Evolutionary conservation across 2,888 invertebrate genomes (phyloP).

Genomic region (Drosophila neonasuta): DNA sequence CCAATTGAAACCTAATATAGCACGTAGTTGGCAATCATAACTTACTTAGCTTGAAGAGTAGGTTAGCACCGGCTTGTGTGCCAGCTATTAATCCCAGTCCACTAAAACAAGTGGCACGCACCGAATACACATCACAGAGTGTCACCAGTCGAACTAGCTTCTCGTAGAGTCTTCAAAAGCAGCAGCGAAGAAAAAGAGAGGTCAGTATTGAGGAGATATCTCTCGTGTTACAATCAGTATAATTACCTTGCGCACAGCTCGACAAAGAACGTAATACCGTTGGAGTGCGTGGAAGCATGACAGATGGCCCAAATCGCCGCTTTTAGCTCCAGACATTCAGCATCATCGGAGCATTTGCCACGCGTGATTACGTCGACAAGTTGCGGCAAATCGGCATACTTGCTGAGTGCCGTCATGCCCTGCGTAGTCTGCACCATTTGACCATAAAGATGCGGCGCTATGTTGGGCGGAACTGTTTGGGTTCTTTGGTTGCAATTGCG

Average conservation of each 20-base stretch:
- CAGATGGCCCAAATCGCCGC: conserved; percentile 95
- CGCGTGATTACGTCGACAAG: conserved; percentile 78
- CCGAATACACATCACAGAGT: conserved; percentile 91
- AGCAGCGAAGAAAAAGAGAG: background rate
- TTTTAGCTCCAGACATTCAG: conserved; percentile 90
- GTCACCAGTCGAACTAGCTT: conserved; percentile 87
- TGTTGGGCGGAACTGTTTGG: conserved; percentile 83
- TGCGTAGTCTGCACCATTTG: conserved; percentile 89
- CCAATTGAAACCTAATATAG: no score
- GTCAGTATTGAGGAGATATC: background rate
- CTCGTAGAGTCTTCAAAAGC: conserved; percentile 77
- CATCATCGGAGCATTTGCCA: conserved; percentile 85
- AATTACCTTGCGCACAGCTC: conserved; percentile 78
- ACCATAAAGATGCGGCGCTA: conserved; percentile 90
- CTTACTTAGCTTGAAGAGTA: conserved; percentile 87
- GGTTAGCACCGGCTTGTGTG: conserved; percentile 91
- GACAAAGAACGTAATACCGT: conserved; percentile 89
- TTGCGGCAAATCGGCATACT: conserved; percentile 77
- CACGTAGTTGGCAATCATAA: conserved; percentile 3
- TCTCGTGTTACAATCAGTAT: background rate
- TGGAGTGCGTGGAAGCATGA: conserved; percentile 89
- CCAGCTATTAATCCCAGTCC: conserved; percentile 90
- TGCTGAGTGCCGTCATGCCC: conserved; percentile 80
- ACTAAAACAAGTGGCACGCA: conserved; percentile 95
- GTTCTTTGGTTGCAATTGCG: conserved; percentile 85